Evolutionary conservation across 2,797 vertebrate genomes (phyloP).

Genomic region (Aldrovandia affinis): DNA sequence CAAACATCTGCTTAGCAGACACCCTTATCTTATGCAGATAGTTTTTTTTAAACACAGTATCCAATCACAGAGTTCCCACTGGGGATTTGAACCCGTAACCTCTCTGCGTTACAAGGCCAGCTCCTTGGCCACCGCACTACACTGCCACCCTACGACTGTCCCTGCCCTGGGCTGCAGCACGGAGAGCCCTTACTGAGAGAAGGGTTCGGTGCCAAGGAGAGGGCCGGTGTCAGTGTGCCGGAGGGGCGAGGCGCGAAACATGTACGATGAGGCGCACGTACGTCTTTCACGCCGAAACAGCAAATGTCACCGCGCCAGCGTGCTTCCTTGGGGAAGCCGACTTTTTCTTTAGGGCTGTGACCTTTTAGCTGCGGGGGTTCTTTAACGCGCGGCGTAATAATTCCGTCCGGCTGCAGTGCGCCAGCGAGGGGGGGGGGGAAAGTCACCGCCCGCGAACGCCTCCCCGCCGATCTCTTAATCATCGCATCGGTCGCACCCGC

Average conservation of each 20-base stretch:
- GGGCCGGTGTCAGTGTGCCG: neutral
- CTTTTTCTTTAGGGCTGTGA: constrained; percentile 48
- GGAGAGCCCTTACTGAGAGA: neutral
- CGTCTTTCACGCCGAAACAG: neutral
- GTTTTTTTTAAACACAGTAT: neutral
- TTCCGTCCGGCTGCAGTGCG: too few relatives aligned
- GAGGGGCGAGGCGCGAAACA: neutral
- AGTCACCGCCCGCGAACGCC: constrained; percentile 34
- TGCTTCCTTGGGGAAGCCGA: constrained; percentile 31
- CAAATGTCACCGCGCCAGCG: constrained; percentile 47
- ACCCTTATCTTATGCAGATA: too few relatives aligned
- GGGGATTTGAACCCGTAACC: neutral
- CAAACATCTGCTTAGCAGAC: too few relatives aligned
- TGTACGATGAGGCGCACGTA: neutral
- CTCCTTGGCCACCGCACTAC: neutral
- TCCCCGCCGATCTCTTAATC: constrained; percentile 50
- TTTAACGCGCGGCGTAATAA: neutral
- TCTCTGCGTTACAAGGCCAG: neutral
- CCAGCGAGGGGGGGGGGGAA: constrained; percentile 33
- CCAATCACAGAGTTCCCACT: neutral
- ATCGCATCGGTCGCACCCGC: constrained; percentile 45
- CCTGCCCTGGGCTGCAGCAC: neutral
- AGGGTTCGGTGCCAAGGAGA: neutral
- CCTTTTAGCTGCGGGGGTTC: constrained; percentile 41
- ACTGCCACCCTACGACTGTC: neutral